Evolutionary conservation across 2,797 vertebrate species (phyloP), one percentile per base, ranked within the genome.

Genomic region (Parauchenoglanis ngamensis): DNA sequence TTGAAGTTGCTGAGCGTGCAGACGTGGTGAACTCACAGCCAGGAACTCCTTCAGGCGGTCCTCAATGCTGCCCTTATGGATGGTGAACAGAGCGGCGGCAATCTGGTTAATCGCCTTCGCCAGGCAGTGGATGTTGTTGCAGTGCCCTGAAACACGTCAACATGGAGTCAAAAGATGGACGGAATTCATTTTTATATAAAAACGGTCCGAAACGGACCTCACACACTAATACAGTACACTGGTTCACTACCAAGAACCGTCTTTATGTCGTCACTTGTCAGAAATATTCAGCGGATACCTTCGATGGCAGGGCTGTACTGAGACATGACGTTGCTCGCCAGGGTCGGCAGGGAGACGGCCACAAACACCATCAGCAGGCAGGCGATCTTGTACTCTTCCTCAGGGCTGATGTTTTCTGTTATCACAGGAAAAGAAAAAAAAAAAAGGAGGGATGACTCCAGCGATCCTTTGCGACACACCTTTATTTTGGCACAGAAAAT

Each of bases 61-160:
- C 94, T 99, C 98, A 90, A 99, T 99, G 97, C 98, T 99, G 91
- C 98, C 98, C 95, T 99, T 99, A 95, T 99, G 98, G 94, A 99
- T 99, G 90, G 98, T 99, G 93, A 99, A 99, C 84, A 99, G 96
- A 88, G 98, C 98, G 28, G 98, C 98, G 78, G 98, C 98, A 17
- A 99, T 99, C 96, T 99, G 98, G 94, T 99, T 99, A 95, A 99
- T 97, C 86, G 98, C 98, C 94, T 99, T 99, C 79, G 98, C 98
- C 96, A 99, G 93, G 92, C 98, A 99, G 90, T 99, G 98, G 91
- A 99, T 99, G 94, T 99, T 99, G 95, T 99, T 99, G 93, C 98
- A 99, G 92, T 99, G 98, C 19, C 98, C 98, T 99, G 93, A 82
- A 90, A 83, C 5, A 87, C 25, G 59, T 70, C 67, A 82, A 61